A percentile compares a stretch with the other conserved stretches of the same genome.
Conservation (phyloP, 2,113 vertebrate species). For the Myanophis thanlyinensis region DNA sequence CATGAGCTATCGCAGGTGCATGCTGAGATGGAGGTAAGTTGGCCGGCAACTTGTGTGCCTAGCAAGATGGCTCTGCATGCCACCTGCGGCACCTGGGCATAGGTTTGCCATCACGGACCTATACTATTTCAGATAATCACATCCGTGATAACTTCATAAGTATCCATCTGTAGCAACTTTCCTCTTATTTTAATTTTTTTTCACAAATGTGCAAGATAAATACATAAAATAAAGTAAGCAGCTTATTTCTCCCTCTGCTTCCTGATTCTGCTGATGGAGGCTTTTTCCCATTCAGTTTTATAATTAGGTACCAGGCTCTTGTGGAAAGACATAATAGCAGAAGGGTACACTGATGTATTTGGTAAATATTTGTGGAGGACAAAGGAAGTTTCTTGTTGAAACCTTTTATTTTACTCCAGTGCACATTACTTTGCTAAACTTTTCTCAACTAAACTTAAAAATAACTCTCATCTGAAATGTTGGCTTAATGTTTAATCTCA, state of each 20-base stretch:
- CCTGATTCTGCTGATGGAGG: conserved; percentile 57
- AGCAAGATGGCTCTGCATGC: too few relatives aligned
- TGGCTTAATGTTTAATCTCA: background rate
- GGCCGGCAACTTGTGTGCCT: too few relatives aligned
- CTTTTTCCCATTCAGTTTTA: conserved; percentile 50
- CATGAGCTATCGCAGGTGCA: too few relatives aligned
- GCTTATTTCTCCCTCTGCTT: conserved; percentile 9
- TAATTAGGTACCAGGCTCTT: conserved; percentile 65
- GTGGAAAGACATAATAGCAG: conserved; percentile 41
- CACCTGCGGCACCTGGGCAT: too few relatives aligned
- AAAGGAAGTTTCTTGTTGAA: background rate
- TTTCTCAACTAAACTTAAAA: background rate
- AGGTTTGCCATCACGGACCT: too few relatives aligned
- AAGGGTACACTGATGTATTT: conserved; percentile 41
- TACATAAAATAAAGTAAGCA: background rate
- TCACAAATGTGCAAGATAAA: conserved; percentile 55
- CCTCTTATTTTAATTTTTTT: conserved; percentile 50
- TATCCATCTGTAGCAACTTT: conserved; percentile 61
- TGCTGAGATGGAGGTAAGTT: too few relatives aligned
- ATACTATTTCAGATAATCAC: conserved; percentile 20
- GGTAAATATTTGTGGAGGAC: background rate
- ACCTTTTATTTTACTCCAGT: background rate
- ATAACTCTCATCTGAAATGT: too few relatives aligned
- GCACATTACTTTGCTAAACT: background rate
- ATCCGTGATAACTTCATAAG: conserved; percentile 53